Base-by-base conservation (phyloP, 2,888 invertebrate genomes). In the Protophormia terraenovae region DNA sequence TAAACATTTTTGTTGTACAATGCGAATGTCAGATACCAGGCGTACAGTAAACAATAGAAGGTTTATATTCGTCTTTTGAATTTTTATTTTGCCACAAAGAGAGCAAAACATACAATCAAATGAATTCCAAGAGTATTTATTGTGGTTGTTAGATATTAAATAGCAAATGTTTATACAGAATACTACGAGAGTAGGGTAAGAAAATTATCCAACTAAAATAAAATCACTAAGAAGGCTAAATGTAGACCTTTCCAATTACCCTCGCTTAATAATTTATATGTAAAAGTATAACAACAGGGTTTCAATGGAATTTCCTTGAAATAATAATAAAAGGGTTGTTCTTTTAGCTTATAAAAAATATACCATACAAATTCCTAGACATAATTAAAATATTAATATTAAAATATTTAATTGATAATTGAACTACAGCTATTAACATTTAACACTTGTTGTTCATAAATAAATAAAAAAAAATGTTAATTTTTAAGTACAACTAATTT, bases 1-100 rank as follows among this genome's bases (percentile, higher is more conserved):
- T 89, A 90, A 89, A 87, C 85, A 87, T 87, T 89, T 90, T 91
- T 91, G 91, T 91, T 91, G 91, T 90, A 86, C 85, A 87, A 87
- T 87, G 87, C 90, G 88, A 89, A 90, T 91, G 91, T 89, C 89
- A 89, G 89, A 50, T 90, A 88, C 87, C 89, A 88, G 91, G 91
- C 88, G 89, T 83, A 84, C 87, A 91, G 91, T 86, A 90, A 89
- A 86, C 32, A 64, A 55, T 62, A 89, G 78, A 50, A 77, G 71
- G 83, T 78, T 22, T 80, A 62, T 22, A 12, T 6, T 24, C 24
- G 27, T 38, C n/a, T 0, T 41, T 41, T 60, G 7, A 5, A 62
- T n/a, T 22, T 35, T 35, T 32, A 29, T 64, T 75, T 64, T 7
- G 7, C 27, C 10, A 55, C 8, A 27, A 6, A 27, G 32, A 38